Evolutionary conservation across 2,888 invertebrate genomes (phyloP).

Genomic region (Augiades crinisus): DNA sequence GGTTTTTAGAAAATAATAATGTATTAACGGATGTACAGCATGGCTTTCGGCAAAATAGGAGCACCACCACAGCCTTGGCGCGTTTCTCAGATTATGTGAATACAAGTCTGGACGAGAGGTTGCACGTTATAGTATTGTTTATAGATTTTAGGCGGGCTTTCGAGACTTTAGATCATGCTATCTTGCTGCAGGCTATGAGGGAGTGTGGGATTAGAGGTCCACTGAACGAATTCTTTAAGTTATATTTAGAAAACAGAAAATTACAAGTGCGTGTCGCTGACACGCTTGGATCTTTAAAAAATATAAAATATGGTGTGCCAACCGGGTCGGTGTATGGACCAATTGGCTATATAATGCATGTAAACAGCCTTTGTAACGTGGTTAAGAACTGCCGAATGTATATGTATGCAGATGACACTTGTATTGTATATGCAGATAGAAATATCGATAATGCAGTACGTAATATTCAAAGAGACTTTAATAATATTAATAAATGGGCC

Average conservation of each 20-base stretch:
- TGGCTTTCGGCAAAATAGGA: conserved; percentile 1
- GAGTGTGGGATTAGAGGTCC: conserved; percentile 31
- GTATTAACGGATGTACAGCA: conserved; percentile 10
- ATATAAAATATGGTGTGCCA: conserved; percentile 23
- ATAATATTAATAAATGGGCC: conserved; percentile 15
- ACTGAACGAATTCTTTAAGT: conserved; percentile 17
- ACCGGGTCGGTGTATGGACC: conserved; percentile 31
- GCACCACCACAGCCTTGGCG: neutral
- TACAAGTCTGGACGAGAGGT: neutral
- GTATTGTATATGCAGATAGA: neutral
- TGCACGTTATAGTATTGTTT: conserved; percentile 9
- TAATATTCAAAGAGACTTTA: neutral
- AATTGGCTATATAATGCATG: conserved; percentile 31
- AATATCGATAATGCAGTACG: neutral
- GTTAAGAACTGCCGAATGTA: conserved; percentile 8
- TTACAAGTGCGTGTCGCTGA: neutral
- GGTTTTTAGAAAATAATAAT: neutral
- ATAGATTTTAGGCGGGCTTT: conserved; percentile 31
- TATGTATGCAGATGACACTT: conserved; percentile 8
- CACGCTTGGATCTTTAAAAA: neutral
- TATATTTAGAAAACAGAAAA: conserved; percentile 2
- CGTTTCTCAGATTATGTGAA: conserved; percentile 15
- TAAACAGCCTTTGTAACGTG: conserved; percentile 29
- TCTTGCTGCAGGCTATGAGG: conserved; percentile 28
- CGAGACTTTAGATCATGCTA: conserved; percentile 27